Evolutionary conservation across 2,888 invertebrate genomes (phyloP), one percentile per base, ranked within the genome.

Genomic region (Drosophila neonasuta): DNA sequence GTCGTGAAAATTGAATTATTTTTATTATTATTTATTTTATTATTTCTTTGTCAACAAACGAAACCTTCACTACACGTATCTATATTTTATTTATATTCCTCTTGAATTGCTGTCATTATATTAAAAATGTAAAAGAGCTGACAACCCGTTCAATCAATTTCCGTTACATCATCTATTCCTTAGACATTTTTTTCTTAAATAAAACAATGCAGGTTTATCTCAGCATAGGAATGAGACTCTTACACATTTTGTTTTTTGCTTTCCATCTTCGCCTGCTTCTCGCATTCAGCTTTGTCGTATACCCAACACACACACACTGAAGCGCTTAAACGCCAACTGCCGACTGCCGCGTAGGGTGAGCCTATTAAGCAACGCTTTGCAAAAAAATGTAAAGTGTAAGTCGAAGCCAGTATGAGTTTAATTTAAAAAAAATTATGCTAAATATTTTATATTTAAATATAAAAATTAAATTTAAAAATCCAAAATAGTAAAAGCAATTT

Each of bases 201-300:
- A 64, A 76, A 76, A 82, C 87, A 82, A 86, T 84, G 87, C 81
- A 36, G 77, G 72, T 86, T 82, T 82, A 82, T 82, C 87, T 86
- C 39, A 66, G 49, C 68, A 51, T 61, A 63, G 69, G 73, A 76
- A 76, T 73, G 77, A 77, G 78, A 68, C 69, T 76, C 81, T 80
- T 86, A 78, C 69, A 80, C 86, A 80, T 86, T 81, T 86, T 81
- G 80, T 78, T 80, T 81, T 75, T 51, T 68, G 65, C 76, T 72
- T 67, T 63, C 68, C 54, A 29, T 45, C 58, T 48, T 11, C 15
- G 32, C 4, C 30, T 51, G 42, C 7, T 41, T 52, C 66, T 59
- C 62, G 64, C 69, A 68, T 82, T 85, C 74, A 75, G 80, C 86
- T 72, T 79, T 77, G 77, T 66, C 75, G 71, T 71, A 66, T 69